Conservation (phyloP, 2,888 invertebrate species). For the Drosophila cognata region DNA sequence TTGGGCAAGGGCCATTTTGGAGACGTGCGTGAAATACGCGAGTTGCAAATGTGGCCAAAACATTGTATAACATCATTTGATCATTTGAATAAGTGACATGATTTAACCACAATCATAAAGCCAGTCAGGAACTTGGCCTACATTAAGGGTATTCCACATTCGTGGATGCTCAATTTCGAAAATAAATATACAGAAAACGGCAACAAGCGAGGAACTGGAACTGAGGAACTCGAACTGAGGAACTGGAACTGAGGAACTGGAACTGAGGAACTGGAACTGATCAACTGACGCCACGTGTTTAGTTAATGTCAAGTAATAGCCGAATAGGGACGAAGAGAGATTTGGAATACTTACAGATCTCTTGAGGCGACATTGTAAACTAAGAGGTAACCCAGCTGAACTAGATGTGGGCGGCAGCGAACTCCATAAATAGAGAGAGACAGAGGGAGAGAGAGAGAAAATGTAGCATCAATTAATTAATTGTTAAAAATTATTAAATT, state of each 20-base stretch:
- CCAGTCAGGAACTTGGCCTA: not conserved
- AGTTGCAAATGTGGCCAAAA: constrained; percentile 36
- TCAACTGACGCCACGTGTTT: not conserved
- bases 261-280: too few species aligned
- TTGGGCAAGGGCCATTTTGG: constrained; percentile 69
- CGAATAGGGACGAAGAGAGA: fast-evolving
- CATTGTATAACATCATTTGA: constrained; percentile 45
- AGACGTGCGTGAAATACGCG: constrained; percentile 66
- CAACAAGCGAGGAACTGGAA: not conserved
- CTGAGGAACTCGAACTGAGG: too few species aligned
- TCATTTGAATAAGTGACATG: constrained; percentile 38
- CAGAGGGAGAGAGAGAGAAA: constrained; percentile 32
- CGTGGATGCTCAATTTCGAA: not conserved
- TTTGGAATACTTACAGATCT: not conserved
- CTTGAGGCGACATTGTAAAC: not conserved
- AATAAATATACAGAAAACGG: not conserved
- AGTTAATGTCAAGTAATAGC: not conserved
- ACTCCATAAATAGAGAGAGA: not conserved
- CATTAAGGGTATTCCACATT: too few species aligned
- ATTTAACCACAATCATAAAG: not conserved
- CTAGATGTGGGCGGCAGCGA: fast-evolving
- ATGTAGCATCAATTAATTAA: constrained; percentile 37
- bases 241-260: too few species aligned
- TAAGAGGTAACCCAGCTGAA: not conserved
- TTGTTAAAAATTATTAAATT: constrained; percentile 36